Base-by-base conservation (phyloP, 2,113 vertebrate species). In the Thalassoma bifasciatum region DNA sequence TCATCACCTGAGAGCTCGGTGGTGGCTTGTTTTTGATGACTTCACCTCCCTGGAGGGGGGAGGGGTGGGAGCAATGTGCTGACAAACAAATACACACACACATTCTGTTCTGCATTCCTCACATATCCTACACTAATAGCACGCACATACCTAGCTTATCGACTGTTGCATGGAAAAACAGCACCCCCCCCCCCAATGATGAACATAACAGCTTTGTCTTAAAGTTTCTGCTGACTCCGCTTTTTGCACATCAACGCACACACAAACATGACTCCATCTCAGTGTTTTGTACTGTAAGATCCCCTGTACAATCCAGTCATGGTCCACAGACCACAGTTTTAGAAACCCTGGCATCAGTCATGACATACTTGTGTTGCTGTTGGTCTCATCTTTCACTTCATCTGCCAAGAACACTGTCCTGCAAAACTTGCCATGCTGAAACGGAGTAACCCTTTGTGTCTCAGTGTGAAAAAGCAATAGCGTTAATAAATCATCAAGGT, bases 21-120 rank as follows among this genome's bases (percentile, higher is more conserved):
- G 82, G 56, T 44, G 54, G 50, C 67, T 81, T 83, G 57, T 82
- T 89, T 84, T 83, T 80, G 44, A 81, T 86, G 83, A 81, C 70
- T 74, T 86, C 75, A 82, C 50, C 67, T 79, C 72, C 77, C 62
- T 62, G 40, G 54, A 34, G 64, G 77, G 72, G n/a, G n/a, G 34
- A 2, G 63, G 34, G 46, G 30, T 3, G 44, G 53, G 46, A 72
- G 56, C 63, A 84, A 90, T 80, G 86, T 87, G 86, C 87, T 87
- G 86, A 87, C 79, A 81, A 80, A 83, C 69, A 83, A 69, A 56
- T 34, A 64, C 59, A 56, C 49, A 58, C 80, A 85, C 80, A 85
- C 50, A 66, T 11, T 21, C 78, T 83, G 57, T 64, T 49, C 56
- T 30, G 66, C 83, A 91, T 91, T 90, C 88, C 88, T 83, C 53